A percentile compares a stretch with the other conserved stretches of the same genome.
These are phyloP conservation scores for Paratilapia polleni DNA, from an alignment of 2,113 vertebrate species.

Conservation along the genomic window DNA sequence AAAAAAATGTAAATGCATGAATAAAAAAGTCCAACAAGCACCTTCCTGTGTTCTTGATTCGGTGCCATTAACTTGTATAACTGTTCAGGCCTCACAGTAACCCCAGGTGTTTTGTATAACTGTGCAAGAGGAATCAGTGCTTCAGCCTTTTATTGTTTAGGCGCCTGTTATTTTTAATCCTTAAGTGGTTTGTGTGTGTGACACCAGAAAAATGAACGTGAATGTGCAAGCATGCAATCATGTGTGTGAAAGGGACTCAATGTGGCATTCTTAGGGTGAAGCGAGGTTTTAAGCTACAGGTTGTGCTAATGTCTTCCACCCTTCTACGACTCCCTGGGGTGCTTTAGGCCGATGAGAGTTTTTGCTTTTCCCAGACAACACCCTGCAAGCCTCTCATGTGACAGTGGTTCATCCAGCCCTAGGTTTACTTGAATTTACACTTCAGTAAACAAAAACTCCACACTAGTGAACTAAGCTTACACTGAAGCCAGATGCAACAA, in stretches of 20 bases:
- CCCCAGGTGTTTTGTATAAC: constrained; percentile 42
- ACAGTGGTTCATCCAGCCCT: constrained; percentile 59
- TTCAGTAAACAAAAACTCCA: background rate
- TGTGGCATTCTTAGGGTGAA: constrained; percentile 31
- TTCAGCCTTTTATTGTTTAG: constrained; percentile 72
- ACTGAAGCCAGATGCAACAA: background rate
- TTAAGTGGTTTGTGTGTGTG: constrained; percentile 41
- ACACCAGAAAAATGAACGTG: constrained; percentile 12
- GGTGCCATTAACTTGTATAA: constrained; percentile 10
- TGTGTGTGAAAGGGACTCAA: constrained; percentile 34
- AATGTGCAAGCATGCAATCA: background rate
- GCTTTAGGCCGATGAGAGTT: constrained; percentile 49
- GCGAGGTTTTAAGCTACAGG: constrained; percentile 54
- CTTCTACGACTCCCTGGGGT: constrained; percentile 66
- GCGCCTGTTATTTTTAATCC: constrained; percentile 70
- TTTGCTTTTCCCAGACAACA: constrained; percentile 85
- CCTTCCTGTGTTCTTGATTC: constrained; percentile 16
- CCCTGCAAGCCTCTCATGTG: constrained; percentile 65
- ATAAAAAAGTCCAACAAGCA: constrained; percentile 13
- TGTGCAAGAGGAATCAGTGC: constrained; percentile 34
- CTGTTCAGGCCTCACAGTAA: constrained; percentile 41
- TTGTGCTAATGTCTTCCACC: constrained; percentile 76
- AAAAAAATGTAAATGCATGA: background rate
- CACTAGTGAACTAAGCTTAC: background rate
- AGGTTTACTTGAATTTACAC: background rate